Evolutionary conservation across 2,888 invertebrate genomes (phyloP).

Genomic region (Brachypalpus laphriformis): DNA sequence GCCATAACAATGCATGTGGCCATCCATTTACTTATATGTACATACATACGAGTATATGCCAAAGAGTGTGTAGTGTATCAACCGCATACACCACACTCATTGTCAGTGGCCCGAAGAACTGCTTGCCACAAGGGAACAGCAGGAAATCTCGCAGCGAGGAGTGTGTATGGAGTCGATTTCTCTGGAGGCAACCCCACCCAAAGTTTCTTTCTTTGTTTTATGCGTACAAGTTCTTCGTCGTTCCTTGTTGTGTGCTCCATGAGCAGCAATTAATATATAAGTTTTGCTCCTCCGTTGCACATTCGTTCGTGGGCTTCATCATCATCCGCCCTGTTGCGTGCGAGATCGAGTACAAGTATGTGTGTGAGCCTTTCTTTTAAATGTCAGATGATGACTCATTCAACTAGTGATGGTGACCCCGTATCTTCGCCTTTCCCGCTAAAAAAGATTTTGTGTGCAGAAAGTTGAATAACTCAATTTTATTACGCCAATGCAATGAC

Average conservation of each 20-base stretch:
- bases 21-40: conserved; percentile 59
- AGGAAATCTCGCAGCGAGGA: conserved; percentile 3
- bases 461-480: conserved; percentile 61
- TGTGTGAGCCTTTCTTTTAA: conserved; percentile 11
- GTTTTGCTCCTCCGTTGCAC: conserved; percentile 41
- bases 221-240: conserved; percentile 13
- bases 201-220: conserved; percentile 30
- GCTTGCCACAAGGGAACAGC: conserved; percentile 19
- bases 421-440: neutral
- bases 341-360: conserved; percentile 30
- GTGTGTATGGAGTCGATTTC: neutral
- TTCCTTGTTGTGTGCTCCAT: conserved; percentile 21
- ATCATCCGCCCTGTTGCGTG: conserved; percentile 49
- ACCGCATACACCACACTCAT: conserved; percentile 47
- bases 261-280: conserved; percentile 54
- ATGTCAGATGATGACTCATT: conserved; percentile 61
- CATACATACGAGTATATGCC: conserved; percentile 13
- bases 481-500: neutral
- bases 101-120: conserved; percentile 63
- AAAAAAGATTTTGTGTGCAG: neutral
- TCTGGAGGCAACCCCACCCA: conserved; percentile 52
- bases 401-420: conserved; percentile 49
- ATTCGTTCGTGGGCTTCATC: neutral
- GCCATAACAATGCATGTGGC: conserved; percentile 72
- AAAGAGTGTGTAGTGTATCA: conserved; percentile 60